These are phyloP conservation scores for Labeo catla DNA, from an alignment of 2,113 vertebrate species.

Conservation along the genomic window DNA sequence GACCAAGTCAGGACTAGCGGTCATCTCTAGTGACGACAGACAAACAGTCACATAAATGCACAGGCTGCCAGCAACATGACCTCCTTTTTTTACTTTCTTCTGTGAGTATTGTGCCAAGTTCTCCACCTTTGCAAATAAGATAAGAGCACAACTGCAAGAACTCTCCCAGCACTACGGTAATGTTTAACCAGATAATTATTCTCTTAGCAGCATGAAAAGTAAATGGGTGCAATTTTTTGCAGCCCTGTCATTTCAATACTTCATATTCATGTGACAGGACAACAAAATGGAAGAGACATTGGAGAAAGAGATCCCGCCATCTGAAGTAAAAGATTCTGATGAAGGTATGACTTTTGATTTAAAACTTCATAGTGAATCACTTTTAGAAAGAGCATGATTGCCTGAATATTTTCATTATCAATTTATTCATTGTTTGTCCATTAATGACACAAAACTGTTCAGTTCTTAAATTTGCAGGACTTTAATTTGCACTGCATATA, in stretches of 20 bases:
- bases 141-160: conserved; percentile 74
- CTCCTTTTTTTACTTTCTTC: conserved; percentile 52
- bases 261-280: conserved; percentile 67
- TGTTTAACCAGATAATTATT: conserved; percentile 81
- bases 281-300: conserved; percentile 73
- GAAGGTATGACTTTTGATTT: conserved; percentile 68
- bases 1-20: not conserved
- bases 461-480: too few relatives aligned
- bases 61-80: conserved; percentile 49
- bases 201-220: conserved; percentile 70
- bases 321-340: conserved; percentile 61
- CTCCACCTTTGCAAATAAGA: conserved; percentile 81
- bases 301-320: conserved; percentile 61
- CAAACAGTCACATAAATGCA: conserved; percentile 4
- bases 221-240: conserved; percentile 67
- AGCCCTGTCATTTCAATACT: conserved; percentile 54
- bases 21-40: not conserved
- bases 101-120: conserved; percentile 70
- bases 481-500: too few relatives aligned
- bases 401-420: not conserved
- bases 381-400: not conserved
- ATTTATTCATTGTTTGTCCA: not conserved
- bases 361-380: not conserved
- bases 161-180: conserved; percentile 71
- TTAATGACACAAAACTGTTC: not conserved